Evolutionary conservation across 1,140 invertebrate species (phyloP).

Genomic region (Zelostemma sp.): DNA sequence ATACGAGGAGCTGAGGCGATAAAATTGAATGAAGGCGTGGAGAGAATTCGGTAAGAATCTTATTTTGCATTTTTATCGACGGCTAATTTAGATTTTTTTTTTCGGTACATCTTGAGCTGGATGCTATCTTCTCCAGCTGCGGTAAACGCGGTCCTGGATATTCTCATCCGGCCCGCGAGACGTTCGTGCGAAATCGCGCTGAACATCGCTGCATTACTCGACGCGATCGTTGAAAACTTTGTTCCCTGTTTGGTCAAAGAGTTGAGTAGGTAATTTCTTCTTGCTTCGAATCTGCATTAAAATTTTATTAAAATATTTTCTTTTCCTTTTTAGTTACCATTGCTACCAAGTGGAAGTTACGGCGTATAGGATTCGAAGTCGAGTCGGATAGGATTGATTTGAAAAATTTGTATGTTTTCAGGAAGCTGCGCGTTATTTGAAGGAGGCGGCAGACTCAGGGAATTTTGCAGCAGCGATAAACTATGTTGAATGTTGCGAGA

Average conservation of each 20-base stretch:
- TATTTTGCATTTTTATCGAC: conserved; percentile 21
- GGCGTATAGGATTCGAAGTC: no score
- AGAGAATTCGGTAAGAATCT: conserved; percentile 74
- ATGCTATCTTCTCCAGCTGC: conserved; percentile 76
- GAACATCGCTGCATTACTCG: conserved; percentile 74
- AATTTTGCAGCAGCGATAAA: not conserved
- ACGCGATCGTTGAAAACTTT: conserved; percentile 73
- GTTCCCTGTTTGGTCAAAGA: conserved; percentile 66
- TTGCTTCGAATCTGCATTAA: no score
- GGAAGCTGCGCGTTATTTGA: no score
- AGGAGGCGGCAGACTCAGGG: not conserved
- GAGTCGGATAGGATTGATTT: no score
- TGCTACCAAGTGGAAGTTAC: no score
- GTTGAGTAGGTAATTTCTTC: conserved; percentile 51
- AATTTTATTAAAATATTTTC: no score
- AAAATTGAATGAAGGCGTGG: conserved; percentile 83
- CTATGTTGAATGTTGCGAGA: not conserved
- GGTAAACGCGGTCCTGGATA: conserved; percentile 78
- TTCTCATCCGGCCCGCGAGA: conserved; percentile 77
- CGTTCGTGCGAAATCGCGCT: conserved; percentile 74
- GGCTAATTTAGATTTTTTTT: conserved; percentile 41
- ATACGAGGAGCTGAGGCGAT: no score
- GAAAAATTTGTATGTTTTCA: no score
- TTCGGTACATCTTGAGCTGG: conserved; percentile 78
- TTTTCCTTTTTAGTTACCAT: conserved; percentile 27